These are phyloP conservation scores for Ephestia elutella DNA, from an alignment of 1,140 invertebrate species.

Conservation along the genomic window DNA sequence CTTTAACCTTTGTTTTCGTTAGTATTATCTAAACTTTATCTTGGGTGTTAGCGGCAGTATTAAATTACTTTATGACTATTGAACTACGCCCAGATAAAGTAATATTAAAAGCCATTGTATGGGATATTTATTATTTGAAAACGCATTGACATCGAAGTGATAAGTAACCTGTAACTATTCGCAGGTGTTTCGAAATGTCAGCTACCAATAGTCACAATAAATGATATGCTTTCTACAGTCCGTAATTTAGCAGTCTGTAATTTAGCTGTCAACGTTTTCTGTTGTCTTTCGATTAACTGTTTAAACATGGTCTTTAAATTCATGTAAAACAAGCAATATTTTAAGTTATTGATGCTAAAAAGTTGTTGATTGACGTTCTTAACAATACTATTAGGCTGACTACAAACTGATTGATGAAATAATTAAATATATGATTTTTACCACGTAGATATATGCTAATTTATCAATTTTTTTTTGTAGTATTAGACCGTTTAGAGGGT, in stretches of 20 bases:
- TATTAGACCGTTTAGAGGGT: too few relatives aligned
- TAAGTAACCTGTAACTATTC: not conserved
- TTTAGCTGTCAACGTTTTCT: not conserved
- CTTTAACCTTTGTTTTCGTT: too few relatives aligned
- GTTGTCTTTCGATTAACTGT: not conserved
- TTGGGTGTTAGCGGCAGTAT: too few relatives aligned
- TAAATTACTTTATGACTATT: too few relatives aligned
- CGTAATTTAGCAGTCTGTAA: not conserved
- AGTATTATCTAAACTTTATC: too few relatives aligned
- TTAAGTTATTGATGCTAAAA: not conserved
- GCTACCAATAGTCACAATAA: not conserved
- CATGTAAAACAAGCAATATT: constrained; percentile 5
- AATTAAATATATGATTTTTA: too few relatives aligned
- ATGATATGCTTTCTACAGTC: not conserved
- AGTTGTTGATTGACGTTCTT: not conserved
- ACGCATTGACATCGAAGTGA: too few relatives aligned
- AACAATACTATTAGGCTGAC: not conserved
- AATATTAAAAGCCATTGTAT: too few relatives aligned
- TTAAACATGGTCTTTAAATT: constrained; percentile 6
- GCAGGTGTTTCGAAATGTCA: not conserved
- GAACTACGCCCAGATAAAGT: too few relatives aligned
- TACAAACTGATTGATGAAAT: too few relatives aligned
- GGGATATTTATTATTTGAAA: not conserved
- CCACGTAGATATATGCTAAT: too few relatives aligned
- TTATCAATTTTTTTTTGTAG: too few relatives aligned